Evolutionary conservation across 2,797 vertebrate genomes (phyloP).

Genomic region (Tragelaphus eurycerus): DNA sequence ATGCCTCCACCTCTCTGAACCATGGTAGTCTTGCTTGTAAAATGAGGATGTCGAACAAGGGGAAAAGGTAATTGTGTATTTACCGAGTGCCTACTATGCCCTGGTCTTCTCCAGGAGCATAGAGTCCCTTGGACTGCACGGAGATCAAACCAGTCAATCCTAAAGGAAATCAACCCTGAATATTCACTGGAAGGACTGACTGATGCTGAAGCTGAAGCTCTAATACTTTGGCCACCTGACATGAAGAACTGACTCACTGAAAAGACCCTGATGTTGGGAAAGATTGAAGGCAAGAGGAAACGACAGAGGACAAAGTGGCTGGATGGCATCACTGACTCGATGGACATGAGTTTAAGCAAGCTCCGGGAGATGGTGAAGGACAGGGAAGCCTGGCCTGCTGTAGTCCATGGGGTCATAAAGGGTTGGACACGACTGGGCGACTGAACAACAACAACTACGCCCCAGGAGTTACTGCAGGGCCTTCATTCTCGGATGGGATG

Average conservation of each 20-base stretch:
- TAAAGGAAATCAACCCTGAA: background rate
- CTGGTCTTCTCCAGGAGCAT: background rate
- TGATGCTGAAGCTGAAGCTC: background rate
- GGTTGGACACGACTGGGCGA: background rate
- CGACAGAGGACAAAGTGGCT: background rate
- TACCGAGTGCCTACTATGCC: background rate
- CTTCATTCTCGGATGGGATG: background rate
- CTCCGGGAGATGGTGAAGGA: background rate
- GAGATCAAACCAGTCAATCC: background rate
- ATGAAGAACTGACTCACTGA: background rate
- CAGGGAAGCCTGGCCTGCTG: background rate
- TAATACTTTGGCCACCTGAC: background rate
- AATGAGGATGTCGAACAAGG: background rate
- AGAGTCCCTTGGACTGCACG: background rate
- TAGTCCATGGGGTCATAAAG: background rate
- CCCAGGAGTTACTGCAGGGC: rapidly evolving
- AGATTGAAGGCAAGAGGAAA: background rate
- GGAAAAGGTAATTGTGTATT: rapidly evolving
- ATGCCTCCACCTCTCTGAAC: background rate
- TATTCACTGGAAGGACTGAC: background rate
- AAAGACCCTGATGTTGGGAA: background rate
- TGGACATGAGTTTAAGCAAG: background rate
- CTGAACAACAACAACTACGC: background rate
- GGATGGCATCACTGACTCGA: background rate
- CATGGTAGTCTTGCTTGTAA: background rate